phyloP scores from a whole-genome alignment of 2,113 vertebrate species.

The Leptosomus discolor region DNA sequence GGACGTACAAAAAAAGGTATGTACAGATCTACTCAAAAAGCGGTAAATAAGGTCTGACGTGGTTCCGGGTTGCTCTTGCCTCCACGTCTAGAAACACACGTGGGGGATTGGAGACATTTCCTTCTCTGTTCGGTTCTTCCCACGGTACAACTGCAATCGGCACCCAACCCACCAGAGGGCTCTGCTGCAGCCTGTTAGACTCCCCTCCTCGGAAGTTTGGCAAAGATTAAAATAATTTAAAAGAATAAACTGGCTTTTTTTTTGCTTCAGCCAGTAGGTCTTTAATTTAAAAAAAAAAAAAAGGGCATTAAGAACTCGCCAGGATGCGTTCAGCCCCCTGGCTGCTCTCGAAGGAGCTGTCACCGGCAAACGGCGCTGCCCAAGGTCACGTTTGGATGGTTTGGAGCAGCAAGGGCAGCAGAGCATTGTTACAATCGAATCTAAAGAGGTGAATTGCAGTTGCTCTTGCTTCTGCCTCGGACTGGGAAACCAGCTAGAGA shows the following conservation, averaged over 20 bases:
- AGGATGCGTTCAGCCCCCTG: background rate
- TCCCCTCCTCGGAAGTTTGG: background rate
- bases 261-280: background rate
- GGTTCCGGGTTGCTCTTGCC: background rate
- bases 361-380: background rate
- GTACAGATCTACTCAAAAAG: background rate
- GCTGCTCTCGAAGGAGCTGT: background rate
- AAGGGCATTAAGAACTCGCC: background rate
- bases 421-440: background rate
- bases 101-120: background rate
- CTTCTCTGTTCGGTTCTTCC: background rate
- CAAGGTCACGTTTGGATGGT: background rate
- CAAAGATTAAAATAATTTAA: conserved; percentile 15
- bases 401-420: background rate
- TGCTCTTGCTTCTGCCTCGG: background rate
- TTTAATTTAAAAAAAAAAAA: background rate
- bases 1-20: conserved; percentile 13
- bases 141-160: background rate
- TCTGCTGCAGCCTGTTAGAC: background rate
- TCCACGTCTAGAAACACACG: background rate
- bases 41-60: background rate
- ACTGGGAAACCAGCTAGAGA: background rate
- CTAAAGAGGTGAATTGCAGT: background rate
- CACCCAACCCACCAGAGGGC: background rate
- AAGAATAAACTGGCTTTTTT: background rate